A percentile compares a stretch with the other conserved stretches of the same genome.
Evolutionary conservation across 2,113 vertebrate genomes (phyloP).

Genomic region (Anser brachyrhynchus): DNA sequence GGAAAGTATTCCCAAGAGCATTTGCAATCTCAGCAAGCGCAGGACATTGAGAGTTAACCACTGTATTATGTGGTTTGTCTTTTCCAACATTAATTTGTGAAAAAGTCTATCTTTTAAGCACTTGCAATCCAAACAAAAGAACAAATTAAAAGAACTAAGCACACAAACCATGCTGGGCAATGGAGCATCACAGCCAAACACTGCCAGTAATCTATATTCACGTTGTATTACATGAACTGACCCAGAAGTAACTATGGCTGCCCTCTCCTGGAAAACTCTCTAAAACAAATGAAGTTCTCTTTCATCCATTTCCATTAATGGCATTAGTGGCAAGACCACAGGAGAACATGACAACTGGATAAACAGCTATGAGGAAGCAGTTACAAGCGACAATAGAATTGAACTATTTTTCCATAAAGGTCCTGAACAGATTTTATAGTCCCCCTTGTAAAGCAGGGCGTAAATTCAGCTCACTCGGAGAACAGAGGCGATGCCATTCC

Average conservation of each 20-base stretch:
- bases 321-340: slow-evolving; percentile 9
- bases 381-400: fast-evolving
- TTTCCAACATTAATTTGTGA: slow-evolving; percentile 31
- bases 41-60: neutral
- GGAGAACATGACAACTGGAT: neutral
- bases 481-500: neutral
- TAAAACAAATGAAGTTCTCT: slow-evolving; percentile 30
- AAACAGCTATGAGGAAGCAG: neutral
- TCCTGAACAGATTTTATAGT: neutral
- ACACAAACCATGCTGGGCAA: slow-evolving; percentile 31
- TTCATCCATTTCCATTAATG: slow-evolving; percentile 22
- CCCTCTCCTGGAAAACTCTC: slow-evolving; percentile 54
- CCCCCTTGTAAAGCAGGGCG: neutral
- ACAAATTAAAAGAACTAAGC: slow-evolving; percentile 42
- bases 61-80: neutral
- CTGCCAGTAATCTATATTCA: slow-evolving; percentile 36
- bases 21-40: neutral
- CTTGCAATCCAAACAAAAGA: slow-evolving; percentile 39
- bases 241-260: slow-evolving; percentile 63
- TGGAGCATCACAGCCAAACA: neutral
- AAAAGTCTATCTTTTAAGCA: slow-evolving; percentile 16
- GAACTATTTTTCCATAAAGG: neutral
- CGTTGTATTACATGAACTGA: neutral
- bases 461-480: neutral
- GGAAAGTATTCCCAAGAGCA: slow-evolving; percentile 3